A percentile compares a stretch with the other conserved stretches of the same genome.
Conservation (phyloP, 53 echinoderm and acorn worm species). For the Antedon mediterranea region DNA sequence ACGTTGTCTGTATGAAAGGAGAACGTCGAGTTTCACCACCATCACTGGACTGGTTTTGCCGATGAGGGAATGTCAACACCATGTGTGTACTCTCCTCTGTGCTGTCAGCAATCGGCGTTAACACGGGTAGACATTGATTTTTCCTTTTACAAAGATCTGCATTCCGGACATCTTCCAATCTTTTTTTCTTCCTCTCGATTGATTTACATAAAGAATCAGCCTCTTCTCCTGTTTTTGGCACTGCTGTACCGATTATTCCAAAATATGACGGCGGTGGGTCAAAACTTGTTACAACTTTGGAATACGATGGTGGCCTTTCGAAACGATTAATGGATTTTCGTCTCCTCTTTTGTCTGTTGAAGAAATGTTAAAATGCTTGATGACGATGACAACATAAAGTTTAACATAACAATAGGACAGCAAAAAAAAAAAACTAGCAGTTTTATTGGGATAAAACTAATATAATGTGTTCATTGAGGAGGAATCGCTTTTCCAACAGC, state of each 20-base stretch:
- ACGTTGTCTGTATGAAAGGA: not conserved
- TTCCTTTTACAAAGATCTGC: no score
- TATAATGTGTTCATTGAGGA: no score
- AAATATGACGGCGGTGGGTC: not conserved
- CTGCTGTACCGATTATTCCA: not conserved
- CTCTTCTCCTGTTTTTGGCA: not conserved
- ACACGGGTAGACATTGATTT: not conserved
- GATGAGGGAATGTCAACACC: not conserved
- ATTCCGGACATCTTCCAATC: not conserved
- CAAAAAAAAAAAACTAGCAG: no score
- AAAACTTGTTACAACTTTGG: not conserved
- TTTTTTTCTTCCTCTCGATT: not conserved
- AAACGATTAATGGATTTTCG: not conserved
- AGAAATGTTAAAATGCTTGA: no score
- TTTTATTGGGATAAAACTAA: no score
- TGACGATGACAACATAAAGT: no score
- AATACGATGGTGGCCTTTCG: not conserved
- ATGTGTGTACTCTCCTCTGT: not conserved
- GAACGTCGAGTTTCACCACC: not conserved
- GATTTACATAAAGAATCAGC: not conserved
- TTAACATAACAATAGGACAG: no score
- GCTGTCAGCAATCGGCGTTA: not conserved
- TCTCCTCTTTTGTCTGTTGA: not conserved
- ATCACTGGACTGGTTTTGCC: not conserved
- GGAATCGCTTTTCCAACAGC: no score